A percentile compares a stretch with the other conserved stretches of the same genome.
These are phyloP conservation scores for Montipora capricornis DNA, from an alignment of 64 coral and sea anemone genomes.

Conservation along the genomic window DNA sequence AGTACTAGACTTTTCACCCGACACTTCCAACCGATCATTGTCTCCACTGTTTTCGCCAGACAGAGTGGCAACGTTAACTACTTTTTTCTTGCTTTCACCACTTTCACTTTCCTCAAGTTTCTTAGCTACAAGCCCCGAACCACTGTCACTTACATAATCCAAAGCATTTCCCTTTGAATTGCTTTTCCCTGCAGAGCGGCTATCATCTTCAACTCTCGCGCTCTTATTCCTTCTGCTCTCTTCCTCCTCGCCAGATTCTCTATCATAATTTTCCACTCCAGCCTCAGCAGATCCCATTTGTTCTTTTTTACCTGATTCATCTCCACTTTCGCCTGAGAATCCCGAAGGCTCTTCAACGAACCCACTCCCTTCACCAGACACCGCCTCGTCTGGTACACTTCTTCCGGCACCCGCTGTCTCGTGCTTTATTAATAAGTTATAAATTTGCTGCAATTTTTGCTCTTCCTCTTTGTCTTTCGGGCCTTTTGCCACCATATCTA, in stretches of 20 bases:
- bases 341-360: background rate
- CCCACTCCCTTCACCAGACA: background rate
- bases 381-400: background rate
- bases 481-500: conserved; percentile 25
- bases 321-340: background rate
- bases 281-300: background rate
- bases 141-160: background rate
- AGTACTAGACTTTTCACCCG: background rate
- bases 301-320: background rate
- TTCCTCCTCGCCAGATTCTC: background rate
- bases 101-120: conserved; percentile 13
- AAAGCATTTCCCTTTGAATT: background rate
- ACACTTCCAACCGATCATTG: background rate
- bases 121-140: background rate
- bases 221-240: background rate
- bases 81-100: too few relatives aligned
- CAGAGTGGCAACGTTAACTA: background rate
- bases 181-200: background rate
- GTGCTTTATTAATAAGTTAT: conserved; percentile 37
- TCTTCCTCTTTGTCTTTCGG: conserved; percentile 30
- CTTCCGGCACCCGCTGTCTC: background rate
- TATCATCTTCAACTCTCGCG: background rate
- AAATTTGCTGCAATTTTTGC: conserved; percentile 19
- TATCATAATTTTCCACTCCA: background rate
- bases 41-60: conserved; percentile 14